Conservation (phyloP, 1,140 invertebrate species). For the Camponotus pennsylvanicus region DNA sequence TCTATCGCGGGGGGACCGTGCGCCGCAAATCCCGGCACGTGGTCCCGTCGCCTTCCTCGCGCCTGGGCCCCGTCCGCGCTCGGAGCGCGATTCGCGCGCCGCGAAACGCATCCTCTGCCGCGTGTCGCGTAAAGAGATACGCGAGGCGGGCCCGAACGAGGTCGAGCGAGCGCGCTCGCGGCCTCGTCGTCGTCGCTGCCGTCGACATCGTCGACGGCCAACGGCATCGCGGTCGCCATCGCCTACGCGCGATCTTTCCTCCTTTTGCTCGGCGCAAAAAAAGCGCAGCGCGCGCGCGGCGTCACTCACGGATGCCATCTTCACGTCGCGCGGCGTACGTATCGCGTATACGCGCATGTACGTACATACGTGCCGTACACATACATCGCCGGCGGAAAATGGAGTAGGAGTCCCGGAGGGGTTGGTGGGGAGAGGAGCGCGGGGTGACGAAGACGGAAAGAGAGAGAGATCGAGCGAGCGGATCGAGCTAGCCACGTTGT, state of each 20-base stretch:
- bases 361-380: background rate
- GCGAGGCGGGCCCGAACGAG: no score
- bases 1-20: background rate
- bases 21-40: background rate
- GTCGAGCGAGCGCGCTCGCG: no score
- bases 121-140: no score
- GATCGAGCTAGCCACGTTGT: constrained; percentile 52
- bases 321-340: constrained; percentile 74
- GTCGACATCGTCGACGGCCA: background rate
- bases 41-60: background rate
- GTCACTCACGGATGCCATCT: constrained; percentile 85
- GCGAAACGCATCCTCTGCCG: background rate
- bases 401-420: background rate
- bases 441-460: background rate
- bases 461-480: constrained; percentile 12
- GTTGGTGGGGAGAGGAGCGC: no score
- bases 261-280: constrained; percentile 67
- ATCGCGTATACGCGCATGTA: constrained; percentile 60
- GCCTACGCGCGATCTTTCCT: constrained; percentile 61
- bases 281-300: constrained; percentile 76
- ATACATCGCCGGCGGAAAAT: background rate
- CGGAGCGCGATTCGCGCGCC: background rate
- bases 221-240: background rate
- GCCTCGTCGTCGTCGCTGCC: background rate
- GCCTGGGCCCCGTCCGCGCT: background rate